A percentile compares a stretch with the other conserved stretches of the same genome.
Conservation (phyloP, 1,140 invertebrate species). For the Homarus americanus region DNA sequence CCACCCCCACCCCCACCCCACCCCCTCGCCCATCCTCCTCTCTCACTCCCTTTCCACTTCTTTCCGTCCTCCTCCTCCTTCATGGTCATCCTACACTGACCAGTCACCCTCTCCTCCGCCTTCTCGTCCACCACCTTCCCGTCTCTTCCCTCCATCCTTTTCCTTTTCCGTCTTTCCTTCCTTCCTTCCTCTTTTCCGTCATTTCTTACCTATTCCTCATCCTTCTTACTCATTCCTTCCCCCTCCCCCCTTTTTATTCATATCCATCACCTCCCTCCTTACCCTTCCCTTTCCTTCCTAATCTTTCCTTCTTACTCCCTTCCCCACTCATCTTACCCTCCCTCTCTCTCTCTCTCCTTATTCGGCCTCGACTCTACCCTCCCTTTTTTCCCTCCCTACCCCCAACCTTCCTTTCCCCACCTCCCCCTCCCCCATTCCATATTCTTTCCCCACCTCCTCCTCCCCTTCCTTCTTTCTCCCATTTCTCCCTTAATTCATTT, state of each 20-base stretch:
- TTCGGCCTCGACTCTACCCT: neutral
- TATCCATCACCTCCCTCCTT: too few species aligned
- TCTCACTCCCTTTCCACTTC: neutral
- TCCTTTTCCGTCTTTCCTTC: neutral
- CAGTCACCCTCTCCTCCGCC: neutral
- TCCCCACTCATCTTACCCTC: neutral
- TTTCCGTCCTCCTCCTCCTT: neutral
- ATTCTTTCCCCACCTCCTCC: neutral
- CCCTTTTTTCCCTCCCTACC: neutral
- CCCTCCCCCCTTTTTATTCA: neutral
- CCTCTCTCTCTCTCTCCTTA: neutral
- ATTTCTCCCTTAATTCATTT: neutral
- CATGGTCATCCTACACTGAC: neutral
- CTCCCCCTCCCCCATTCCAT: neutral
- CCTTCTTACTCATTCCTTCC: neutral
- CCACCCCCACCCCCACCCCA: neutral
- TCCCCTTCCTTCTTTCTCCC: neutral
- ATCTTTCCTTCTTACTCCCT: neutral
- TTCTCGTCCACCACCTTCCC: neutral
- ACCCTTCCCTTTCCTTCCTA: neutral
- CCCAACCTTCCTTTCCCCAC: neutral
- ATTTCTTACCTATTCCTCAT: neutral
- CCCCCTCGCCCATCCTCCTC: neutral
- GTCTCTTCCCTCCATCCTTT: too few species aligned
- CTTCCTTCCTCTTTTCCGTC: neutral